Base-by-base conservation (phyloP, 2,797 vertebrate species). In the Epinephelus awoara region DNA sequence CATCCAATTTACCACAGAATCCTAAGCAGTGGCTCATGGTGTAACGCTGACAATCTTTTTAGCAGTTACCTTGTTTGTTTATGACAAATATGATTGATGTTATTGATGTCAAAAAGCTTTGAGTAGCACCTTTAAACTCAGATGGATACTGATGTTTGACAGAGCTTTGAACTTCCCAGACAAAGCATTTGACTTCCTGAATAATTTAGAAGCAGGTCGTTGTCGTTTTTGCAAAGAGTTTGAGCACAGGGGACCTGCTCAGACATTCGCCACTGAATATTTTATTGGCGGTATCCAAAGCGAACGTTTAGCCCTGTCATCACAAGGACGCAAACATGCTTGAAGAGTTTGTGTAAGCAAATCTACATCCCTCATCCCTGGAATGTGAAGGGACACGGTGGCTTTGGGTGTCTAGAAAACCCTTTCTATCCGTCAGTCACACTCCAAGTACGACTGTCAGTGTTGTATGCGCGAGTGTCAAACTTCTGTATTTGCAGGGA, bases 281-380 rank as follows among this genome's bases (percentile, higher is more conserved):
- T 90, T 87, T 61, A 86, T 61, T 29, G 62, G 34, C 44, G 54
- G 55, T 59, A 29, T 52, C 61, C 62, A 18, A 76, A 68, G 83
- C 47, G 78, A 75, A 46, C 56, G 2, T 89, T 88, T 84, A 84
- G 77, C 61, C 47, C 71, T 75, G 85, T 91, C 92, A 85, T 81
- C 73, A 59, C 79, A 64, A 78, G 67, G 85, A 85, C 44, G 75
- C 84, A 84, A 90, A 85, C 81, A 72, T 3, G 55, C 68, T 78
- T 85, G 68, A 67, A 71, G 76, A 84, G 83, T 89, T 89, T 85
- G 65, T 77, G 73, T 82, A 75, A 85, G 84, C 84, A 85, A 87
- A 85, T 88, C 79, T 86, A 79, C 18, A 51, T 79, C 70, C 44
- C 78, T 89, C 79, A 66, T 88, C 83, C 77, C 34, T 21, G 74